phyloP scores from a whole-genome alignment of 2,113 vertebrate species.

The Phrynosoma platyrhinos region DNA sequence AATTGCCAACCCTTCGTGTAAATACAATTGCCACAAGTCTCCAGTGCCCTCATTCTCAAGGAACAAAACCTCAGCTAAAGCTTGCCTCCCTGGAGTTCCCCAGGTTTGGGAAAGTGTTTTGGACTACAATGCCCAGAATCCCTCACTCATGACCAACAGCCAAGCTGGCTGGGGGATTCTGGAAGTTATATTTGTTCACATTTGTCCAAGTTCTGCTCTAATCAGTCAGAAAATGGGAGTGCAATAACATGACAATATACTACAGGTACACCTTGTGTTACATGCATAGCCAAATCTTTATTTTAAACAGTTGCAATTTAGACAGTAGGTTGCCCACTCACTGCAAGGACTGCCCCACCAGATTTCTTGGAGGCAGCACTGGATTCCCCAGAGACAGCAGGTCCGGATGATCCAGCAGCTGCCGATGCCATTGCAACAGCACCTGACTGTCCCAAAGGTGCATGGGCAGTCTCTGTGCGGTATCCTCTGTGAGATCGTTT shows the following conservation, averaged over 20 bases:
- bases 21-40: neutral
- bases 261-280: neutral
- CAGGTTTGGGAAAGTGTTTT: no score
- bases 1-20: neutral
- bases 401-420: rapidly evolving
- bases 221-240: neutral
- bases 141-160: no score
- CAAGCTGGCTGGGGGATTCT: no score
- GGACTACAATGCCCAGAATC: no score
- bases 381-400: rapidly evolving
- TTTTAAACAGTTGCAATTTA: neutral
- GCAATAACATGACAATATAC: neutral
- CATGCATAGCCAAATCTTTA: slow-evolving; percentile 5
- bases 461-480: rapidly evolving
- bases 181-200: no score
- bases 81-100: neutral
- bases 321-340: neutral
- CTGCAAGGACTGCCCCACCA: neutral
- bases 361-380: neutral
- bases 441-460: rapidly evolving
- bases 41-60: neutral
- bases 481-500: neutral
- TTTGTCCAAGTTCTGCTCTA: neutral
- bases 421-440: slow-evolving; percentile 39
- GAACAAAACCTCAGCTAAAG: neutral